phyloP scores from a whole-genome alignment of 2,797 vertebrate genomes.

The Cetoscarus ocellatus region DNA sequence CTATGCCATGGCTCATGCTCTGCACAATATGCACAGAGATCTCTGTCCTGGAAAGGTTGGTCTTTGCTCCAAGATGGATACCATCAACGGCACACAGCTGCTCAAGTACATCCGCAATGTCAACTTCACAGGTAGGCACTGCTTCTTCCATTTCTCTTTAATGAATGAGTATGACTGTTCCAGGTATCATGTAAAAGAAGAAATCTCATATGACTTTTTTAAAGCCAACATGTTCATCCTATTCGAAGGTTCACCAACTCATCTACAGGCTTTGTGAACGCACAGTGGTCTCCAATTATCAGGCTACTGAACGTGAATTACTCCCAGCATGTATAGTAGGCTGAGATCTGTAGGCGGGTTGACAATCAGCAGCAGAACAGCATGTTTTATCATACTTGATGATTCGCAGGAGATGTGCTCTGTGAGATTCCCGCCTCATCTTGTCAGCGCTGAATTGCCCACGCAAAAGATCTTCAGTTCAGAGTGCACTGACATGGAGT shows the following conservation, averaged over 20 bases:
- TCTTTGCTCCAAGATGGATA: constrained; percentile 92
- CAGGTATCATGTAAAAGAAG: neutral
- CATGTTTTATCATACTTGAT: constrained; percentile 46
- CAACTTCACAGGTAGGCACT: constrained; percentile 93
- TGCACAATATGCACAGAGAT: constrained; percentile 94
- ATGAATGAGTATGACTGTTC: no score
- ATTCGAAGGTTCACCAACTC: constrained; percentile 26
- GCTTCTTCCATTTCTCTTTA: neutral
- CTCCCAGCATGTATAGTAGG: constrained; percentile 31
- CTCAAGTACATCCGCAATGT: constrained; percentile 95
- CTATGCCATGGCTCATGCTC: constrained; percentile 95
- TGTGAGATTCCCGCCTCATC: constrained; percentile 57
- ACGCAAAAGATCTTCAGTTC: constrained; percentile 47
- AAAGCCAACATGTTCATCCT: neutral
- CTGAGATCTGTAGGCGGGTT: constrained; percentile 51
- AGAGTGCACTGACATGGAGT: constrained; percentile 27
- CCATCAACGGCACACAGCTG: constrained; percentile 90
- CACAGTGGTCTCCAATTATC: constrained; percentile 46
- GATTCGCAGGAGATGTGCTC: constrained; percentile 48
- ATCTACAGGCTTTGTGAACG: constrained; percentile 18
- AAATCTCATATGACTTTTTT: neutral
- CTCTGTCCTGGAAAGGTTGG: constrained; percentile 92
- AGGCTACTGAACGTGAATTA: constrained; percentile 53
- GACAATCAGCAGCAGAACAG: constrained; percentile 45
- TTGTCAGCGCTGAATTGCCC: constrained; percentile 64